Base-by-base conservation (phyloP, 2,113 vertebrate species). In the Ctenodactylus gundi region DNA sequence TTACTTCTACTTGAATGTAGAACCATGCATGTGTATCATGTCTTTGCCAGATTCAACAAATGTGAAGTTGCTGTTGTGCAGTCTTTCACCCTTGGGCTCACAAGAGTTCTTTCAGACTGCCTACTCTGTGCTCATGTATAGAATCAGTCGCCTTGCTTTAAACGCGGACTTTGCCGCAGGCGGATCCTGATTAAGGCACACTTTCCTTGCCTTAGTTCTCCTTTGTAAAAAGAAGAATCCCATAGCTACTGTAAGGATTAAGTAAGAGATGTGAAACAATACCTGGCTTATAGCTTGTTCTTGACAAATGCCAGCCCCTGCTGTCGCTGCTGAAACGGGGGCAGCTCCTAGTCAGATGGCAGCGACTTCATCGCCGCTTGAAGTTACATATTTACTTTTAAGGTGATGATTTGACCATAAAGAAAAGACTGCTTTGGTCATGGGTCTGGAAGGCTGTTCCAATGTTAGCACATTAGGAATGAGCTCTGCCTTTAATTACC, bases 201-300 rank as follows among this genome's bases (percentile, higher is more conserved):
- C 49, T 58, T 72, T 86, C 34, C 78, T 18, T 89, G 62, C 58
- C 81, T 92, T 34, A 8, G 85, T 86, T 94, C 64, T 84, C 64
- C 68, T 83, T 58, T 89, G 39, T 92, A 83, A 92, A 82, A 78
- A 89, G 68, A 81, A 78, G 57, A 65, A 67, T 89, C 46, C 55
- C 15, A 5, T 46, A 70, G 34, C 27, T 82, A 25, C 62, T 67
- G 4, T 85, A 14, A 89, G 23, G 68, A 60, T 67, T 77, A 86
- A 72, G 58, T 75, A 76, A 85, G 49, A 75, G 21, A 29, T 75
- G 21, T 46, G 29, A 46, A 18, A 68, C 53, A 51, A 44, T 85
- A 49, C 25, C 82, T 88, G 46, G 12, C 41, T 53, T 55, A 23
- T 46, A 78, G 20, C 80, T 85, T 58, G 23, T 73, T 75, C 51